Conservation (phyloP, 2,888 invertebrate genomes). For the Aporophyla nigra region DNA sequence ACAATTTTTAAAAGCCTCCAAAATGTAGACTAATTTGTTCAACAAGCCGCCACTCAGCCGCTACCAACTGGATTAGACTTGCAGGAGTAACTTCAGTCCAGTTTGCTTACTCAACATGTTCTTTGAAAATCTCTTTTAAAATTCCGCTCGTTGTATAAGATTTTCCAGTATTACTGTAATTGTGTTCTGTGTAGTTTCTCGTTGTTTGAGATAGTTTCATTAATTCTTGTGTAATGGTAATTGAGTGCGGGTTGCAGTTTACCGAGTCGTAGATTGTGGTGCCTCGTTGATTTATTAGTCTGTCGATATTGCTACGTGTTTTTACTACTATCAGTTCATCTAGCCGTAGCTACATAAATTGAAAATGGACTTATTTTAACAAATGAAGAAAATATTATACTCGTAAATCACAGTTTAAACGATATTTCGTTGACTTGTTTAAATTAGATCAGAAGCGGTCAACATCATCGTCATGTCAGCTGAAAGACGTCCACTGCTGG, state of each 20-base stretch:
- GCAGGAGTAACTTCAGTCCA: conserved; percentile 52
- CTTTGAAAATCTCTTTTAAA: conserved; percentile 48
- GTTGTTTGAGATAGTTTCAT: conserved; percentile 53
- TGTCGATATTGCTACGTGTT: background rate
- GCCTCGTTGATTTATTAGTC: conserved; percentile 1
- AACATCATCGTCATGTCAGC: too few species aligned
- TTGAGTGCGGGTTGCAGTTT: conserved; percentile 39
- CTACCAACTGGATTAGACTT: conserved; percentile 64
- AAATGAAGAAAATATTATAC: too few species aligned
- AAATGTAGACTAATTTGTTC: conserved; percentile 59
- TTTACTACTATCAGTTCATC: background rate
- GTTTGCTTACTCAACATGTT: conserved; percentile 46
- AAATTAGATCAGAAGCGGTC: too few species aligned
- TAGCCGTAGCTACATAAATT: too few species aligned
- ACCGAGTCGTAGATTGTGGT: conserved; percentile 35
- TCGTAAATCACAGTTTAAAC: background rate
- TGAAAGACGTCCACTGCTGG: too few species aligned
- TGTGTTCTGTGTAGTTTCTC: conserved; percentile 35
- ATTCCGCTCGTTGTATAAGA: conserved; percentile 44
- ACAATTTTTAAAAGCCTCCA: background rate
- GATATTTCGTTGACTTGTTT: background rate
- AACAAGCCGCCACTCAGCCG: conserved; percentile 65
- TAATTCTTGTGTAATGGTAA: conserved; percentile 52
- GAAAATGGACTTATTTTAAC: background rate
- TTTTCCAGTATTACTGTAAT: conserved; percentile 55